phyloP scores from a whole-genome alignment of 2,113 vertebrate genomes.

The Pongo pygmaeus region DNA sequence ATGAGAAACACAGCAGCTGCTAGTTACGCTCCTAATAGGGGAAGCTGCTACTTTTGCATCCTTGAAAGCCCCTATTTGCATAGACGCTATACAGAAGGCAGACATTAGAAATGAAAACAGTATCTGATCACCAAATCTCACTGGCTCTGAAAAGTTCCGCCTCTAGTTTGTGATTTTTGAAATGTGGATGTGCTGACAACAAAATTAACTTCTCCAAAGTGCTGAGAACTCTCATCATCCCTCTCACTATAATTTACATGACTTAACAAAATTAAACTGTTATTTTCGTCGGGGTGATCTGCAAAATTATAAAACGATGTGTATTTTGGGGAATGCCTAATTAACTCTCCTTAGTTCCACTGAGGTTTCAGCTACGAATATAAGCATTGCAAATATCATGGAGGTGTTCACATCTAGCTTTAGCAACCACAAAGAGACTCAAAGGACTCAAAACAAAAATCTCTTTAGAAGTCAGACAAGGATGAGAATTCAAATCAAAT shows the following conservation, averaged over 20 bases:
- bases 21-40: conserved; percentile 31
- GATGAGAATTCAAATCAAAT: conserved; percentile 21
- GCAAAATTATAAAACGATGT: conserved; percentile 70
- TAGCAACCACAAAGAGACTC: background rate
- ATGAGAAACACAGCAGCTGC: conserved; percentile 62
- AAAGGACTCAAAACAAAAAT: conserved; percentile 49
- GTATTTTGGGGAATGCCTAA: conserved; percentile 75
- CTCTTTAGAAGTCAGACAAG: conserved; percentile 46
- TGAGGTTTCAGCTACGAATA: conserved; percentile 49
- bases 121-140: conserved; percentile 58
- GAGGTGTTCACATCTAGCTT: conserved; percentile 60
- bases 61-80: conserved; percentile 65
- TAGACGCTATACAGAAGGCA: conserved; percentile 59
- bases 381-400: conserved; percentile 1
- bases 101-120: conserved; percentile 46
- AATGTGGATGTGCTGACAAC: conserved; percentile 64
- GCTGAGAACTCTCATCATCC: conserved; percentile 52
- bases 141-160: conserved; percentile 43
- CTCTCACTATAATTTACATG: conserved; percentile 66
- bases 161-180: conserved; percentile 63
- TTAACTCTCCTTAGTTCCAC: conserved; percentile 54
- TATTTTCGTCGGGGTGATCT: conserved; percentile 68
- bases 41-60: conserved; percentile 54
- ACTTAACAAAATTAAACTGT: conserved; percentile 66
- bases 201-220: conserved; percentile 65